Base-by-base conservation (phyloP, 2,797 vertebrate genomes). In the Xiphophorus birchmanni region DNA sequence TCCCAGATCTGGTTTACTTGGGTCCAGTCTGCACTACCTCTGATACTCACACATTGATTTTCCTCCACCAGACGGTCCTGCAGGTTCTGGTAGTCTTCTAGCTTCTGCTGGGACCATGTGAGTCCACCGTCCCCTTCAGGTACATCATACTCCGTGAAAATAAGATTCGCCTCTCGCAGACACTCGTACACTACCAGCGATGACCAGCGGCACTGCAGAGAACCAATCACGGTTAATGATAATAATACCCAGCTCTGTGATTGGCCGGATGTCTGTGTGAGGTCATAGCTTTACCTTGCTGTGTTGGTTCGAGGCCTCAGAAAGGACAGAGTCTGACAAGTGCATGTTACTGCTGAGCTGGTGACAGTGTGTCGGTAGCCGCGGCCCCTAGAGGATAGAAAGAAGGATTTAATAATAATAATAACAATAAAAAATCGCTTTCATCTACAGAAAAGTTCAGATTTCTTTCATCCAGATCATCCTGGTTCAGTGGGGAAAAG, bases 41-140 rank as follows among this genome's bases (percentile, higher is more conserved):
- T 63, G 75, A 45, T 77, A 90, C 89, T 90, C 71, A 93, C 91
- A 77, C 90, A 91, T 26, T 7, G 2, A 3, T 78, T 76, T 0
- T 78, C 29, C 1, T 44, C 69, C 77, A 86, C 3, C 42, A 91
- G 58, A 1, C 74, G 80, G 35, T 74, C 0, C 84, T 85, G 88
- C 12, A 86, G 44, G 17, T 12, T 83, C 72, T 1, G 23, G 81
- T 87, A 93, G 0, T 9, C 0, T 0, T 58, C 42, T 0, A 90
- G 21, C 35, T 80, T 90, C 6, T 48, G 0, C 0, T 45, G 0
- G 1, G 90, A 67, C 90, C 90, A 91, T 26, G 21, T 5, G 56
- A 77, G n/a, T 40, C 75, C 78, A 5, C 23, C 81, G n/a, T 74
- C 63, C 76, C 69, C 77, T 0, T 74, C 63, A 26, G 88, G 87